Base-by-base conservation (phyloP, 2,888 invertebrate genomes). In the Leptothorax acervorum region DNA sequence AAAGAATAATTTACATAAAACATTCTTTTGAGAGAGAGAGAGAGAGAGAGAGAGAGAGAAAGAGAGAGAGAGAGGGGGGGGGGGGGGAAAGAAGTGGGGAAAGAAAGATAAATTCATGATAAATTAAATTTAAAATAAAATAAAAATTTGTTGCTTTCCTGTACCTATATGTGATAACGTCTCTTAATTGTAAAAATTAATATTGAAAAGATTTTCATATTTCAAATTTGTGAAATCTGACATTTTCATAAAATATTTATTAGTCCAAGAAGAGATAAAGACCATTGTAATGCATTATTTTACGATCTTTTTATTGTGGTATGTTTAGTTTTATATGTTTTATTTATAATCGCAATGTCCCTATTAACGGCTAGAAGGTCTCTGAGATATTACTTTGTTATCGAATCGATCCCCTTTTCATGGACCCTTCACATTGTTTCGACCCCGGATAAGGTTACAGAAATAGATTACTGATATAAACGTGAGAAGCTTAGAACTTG, bases 401-500 rank as follows among this genome's bases (percentile, higher is more conserved):
- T 73, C 39, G 35, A 79, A 71, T 79, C 60, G 12, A 81, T 81
- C 35, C 35, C 39, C 48, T 81, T 60, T 73, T 60, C 60, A 73
- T 18, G 28, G 48, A 81, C 48, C 48, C 79, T 73, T 81, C 73
- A 48, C 45, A 48, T 73, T 73, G 70, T 73, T 81, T 73, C 35
- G 79, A 79, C 18, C 48, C 48, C n/a, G 23, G 48, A 81, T 81
- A 81, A 81, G 48, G n/a, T 81, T 81, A 73, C 79, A 73, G 71
- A 81, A 81, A 81, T 81, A 81, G 60, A 60, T 73, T 73, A 48
- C 18, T 31, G 12, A n/a, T 45, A n/a, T 71, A 57, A 57, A 5
- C 8, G 23, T 4, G 35, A 73, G 53, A 65, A 65, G 51, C 65
- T 53, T 45, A 31, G 31, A 57, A 35, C 39, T 45, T 45, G 23